A percentile compares a stretch with the other conserved stretches of the same genome.
Evolutionary conservation across 2,113 vertebrate genomes (phyloP).

Genomic region (Toxotes chatareus): DNA sequence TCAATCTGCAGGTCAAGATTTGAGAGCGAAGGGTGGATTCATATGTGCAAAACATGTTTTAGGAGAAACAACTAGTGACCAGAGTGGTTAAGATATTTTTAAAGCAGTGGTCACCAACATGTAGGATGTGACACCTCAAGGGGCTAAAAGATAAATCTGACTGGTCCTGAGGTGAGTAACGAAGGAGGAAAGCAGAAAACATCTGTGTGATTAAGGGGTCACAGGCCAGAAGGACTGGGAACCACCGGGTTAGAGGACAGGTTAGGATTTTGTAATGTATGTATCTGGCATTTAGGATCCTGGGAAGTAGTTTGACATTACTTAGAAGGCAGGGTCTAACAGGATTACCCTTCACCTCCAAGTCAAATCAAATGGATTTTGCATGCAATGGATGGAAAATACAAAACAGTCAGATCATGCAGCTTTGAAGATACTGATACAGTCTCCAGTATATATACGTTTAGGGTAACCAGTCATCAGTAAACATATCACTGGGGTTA

Average conservation of each 20-base stretch:
- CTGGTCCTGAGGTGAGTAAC: not conserved
- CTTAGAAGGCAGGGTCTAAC: not conserved
- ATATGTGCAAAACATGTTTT: not conserved
- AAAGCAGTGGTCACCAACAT: not conserved
- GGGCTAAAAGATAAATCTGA: not conserved
- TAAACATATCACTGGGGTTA: too few relatives aligned
- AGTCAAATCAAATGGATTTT: slow-evolving; percentile 34
- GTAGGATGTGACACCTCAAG: not conserved
- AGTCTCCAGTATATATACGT: too few relatives aligned
- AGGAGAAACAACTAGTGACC: not conserved
- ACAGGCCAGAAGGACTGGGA: too few relatives aligned
- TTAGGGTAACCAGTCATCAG: not conserved
- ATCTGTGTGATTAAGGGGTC: too few relatives aligned
- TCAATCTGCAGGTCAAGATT: not conserved
- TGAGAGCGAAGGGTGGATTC: not conserved
- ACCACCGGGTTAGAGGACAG: too few relatives aligned
- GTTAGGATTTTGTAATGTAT: too few relatives aligned
- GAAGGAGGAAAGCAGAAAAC: not conserved
- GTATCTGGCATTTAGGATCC: not conserved
- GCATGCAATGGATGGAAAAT: not conserved
- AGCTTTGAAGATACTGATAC: not conserved
- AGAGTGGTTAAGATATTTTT: not conserved
- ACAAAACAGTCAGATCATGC: not conserved
- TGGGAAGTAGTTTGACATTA: not conserved
- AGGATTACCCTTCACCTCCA: not conserved